Percentiles rank a stretch among this genome's conserved stretches.
These are phyloP conservation scores for Delphinus delphis DNA, from an alignment of 2,113 vertebrate genomes.

Conservation along the genomic window DNA sequence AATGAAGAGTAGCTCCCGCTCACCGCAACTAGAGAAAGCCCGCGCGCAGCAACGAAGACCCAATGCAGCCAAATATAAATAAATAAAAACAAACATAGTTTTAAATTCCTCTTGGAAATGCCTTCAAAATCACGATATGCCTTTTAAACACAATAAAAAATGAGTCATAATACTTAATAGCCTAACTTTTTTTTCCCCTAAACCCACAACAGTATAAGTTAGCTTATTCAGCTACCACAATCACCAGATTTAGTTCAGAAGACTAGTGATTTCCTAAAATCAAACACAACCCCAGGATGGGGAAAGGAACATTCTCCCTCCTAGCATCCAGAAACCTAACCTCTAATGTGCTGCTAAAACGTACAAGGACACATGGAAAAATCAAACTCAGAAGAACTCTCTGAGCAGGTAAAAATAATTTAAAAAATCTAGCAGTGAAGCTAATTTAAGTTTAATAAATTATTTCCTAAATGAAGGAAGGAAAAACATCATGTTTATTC, in stretches of 20 bases:
- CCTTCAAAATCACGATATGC: conserved; percentile 25
- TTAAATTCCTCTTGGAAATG: background rate
- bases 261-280: background rate
- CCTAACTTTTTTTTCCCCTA: background rate
- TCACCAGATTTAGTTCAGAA: background rate
- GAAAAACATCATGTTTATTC: background rate
- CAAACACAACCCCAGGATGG: background rate
- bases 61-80: background rate
- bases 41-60: background rate
- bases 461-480: conserved; percentile 33
- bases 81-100: background rate
- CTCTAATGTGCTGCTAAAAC: background rate
- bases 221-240: background rate
- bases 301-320: background rate
- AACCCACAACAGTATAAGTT: background rate
- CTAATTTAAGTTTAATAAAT: background rate
- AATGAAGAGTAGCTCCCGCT: background rate
- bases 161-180: background rate
- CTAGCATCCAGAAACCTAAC: background rate
- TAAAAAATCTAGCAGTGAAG: background rate
- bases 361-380: background rate
- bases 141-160: conserved; percentile 19
- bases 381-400: background rate
- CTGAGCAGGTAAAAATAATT: conserved; percentile 28
- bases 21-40: background rate